Conservation (phyloP, 2,113 vertebrate species). For the Ranitomeya variabilis region DNA sequence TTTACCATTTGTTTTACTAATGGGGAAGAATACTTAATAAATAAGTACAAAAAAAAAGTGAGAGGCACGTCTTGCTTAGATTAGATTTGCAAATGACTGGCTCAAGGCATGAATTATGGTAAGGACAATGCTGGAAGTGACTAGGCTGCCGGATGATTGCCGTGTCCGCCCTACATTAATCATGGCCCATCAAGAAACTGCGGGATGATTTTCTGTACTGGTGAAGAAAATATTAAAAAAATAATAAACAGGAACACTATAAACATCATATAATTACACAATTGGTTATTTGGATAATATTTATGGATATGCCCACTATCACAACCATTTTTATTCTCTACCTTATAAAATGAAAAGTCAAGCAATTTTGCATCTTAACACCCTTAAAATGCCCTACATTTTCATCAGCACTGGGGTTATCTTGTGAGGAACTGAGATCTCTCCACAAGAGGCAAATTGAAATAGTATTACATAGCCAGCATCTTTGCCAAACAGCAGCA, state of each 20-base stretch:
- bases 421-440: too few relatives aligned
- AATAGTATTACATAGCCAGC: too few relatives aligned
- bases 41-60: constrained; percentile 67
- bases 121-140: constrained; percentile 73
- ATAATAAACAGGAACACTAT: neutral
- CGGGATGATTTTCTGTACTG: constrained; percentile 88
- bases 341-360: too few relatives aligned
- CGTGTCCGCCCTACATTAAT: constrained; percentile 90
- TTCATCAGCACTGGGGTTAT: too few relatives aligned
- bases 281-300: neutral
- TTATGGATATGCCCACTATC: too few relatives aligned
- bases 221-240: neutral
- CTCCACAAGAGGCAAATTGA: too few relatives aligned
- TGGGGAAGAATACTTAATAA: constrained; percentile 72
- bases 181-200: constrained; percentile 80
- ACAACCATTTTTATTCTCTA: too few relatives aligned
- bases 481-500: too few relatives aligned
- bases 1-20: constrained; percentile 92
- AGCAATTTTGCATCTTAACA: too few relatives aligned
- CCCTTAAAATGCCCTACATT: too few relatives aligned
- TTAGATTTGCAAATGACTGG: constrained; percentile 95
- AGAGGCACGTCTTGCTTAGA: constrained; percentile 74
- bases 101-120: constrained; percentile 88
- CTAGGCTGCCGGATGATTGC: constrained; percentile 81
- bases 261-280: constrained; percentile 16